Percentiles rank a stretch among this genome's conserved stretches.
phyloP scores from a whole-genome alignment of 2,888 invertebrate species.

The Diabrotica balteata region DNA sequence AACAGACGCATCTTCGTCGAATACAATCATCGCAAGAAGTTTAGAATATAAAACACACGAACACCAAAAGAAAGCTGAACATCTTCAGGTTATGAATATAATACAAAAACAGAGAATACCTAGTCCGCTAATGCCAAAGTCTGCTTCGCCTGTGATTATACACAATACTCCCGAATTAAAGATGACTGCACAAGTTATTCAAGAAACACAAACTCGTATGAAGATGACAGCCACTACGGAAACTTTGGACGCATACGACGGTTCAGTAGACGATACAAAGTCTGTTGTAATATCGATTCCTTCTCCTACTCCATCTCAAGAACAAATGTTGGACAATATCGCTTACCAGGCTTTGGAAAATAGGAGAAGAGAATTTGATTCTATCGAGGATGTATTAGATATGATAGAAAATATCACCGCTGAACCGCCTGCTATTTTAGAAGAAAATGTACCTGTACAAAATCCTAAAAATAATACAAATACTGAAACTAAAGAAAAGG shows the following conservation, averaged over 20 bases:
- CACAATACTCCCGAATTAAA: slow-evolving; percentile 57
- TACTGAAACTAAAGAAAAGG: slow-evolving; percentile 38
- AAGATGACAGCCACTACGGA: slow-evolving; percentile 59
- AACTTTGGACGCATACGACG: slow-evolving; percentile 66
- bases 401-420: slow-evolving; percentile 71
- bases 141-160: slow-evolving; percentile 51
- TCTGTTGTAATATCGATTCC: slow-evolving; percentile 73
- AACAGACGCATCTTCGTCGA: slow-evolving; percentile 18
- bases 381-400: slow-evolving; percentile 73
- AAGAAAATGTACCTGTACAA: slow-evolving; percentile 46
- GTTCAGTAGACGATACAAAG: slow-evolving; percentile 67
- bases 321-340: slow-evolving; percentile 69
- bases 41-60: slow-evolving; percentile 28
- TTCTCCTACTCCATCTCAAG: slow-evolving; percentile 71
- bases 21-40: slow-evolving; percentile 16
- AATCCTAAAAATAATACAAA: slow-evolving; percentile 29
- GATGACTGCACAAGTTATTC: slow-evolving; percentile 59
- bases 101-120: slow-evolving; percentile 54
- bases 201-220: slow-evolving; percentile 53
- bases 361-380: slow-evolving; percentile 67
- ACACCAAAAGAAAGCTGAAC: slow-evolving; percentile 40
- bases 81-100: slow-evolving; percentile 52
- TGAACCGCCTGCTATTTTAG: slow-evolving; percentile 50
- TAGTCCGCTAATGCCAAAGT: slow-evolving; percentile 49
- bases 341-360: slow-evolving; percentile 67